Evolutionary conservation across 2,888 invertebrate species (phyloP), one percentile per base, ranked within the genome.

Genomic region (Zelleria hepariella): DNA sequence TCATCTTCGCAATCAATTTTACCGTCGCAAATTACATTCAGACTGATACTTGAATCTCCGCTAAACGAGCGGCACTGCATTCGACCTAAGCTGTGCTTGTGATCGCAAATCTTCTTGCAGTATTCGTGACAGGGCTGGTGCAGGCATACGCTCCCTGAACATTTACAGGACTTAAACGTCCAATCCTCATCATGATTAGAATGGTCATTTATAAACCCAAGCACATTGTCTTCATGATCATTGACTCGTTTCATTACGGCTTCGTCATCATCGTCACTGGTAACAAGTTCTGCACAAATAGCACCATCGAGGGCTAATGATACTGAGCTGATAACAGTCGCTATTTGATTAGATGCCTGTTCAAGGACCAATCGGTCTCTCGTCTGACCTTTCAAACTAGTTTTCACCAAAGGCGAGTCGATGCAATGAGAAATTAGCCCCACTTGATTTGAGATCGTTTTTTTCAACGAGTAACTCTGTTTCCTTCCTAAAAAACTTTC

Each of bases 1-100:
- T 82, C 78, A 65, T 86, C 83, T 58, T 67, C 73, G 64, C 87
- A 87, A 61, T 87, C 87, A 18, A 77, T 62, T 76, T 83, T 86
- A 0, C 87, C 86, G 61, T 87, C 85, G 63, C 87, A 86, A 48
- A 86, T 54, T 1, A 66, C 62, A 63, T 78, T 71, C 15, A 86
- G 56, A 2, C 75, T 57, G 6, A 86, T 67, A 53, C 68, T 68
- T 15, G 64, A 64, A 1, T 66, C 64, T 0, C 68, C 70, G 32
- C 67, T 69, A 5, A 77, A 60, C 6, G 82, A 72, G 55, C 70
- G 64, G 63, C 87, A 87, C n/a, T 62, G 62, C 75, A 74, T 82
- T 47, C 69, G 70, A 18, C 65, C 64, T 58, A 87, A 68, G 62
- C 64, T 72, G 62, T 74, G 68, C 62, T 70, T 77, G 61, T 80